Evolutionary conservation across 2,797 vertebrate species (phyloP), one percentile per base, ranked within the genome.

Genomic region (Neosilurus hyrtlii): DNA sequence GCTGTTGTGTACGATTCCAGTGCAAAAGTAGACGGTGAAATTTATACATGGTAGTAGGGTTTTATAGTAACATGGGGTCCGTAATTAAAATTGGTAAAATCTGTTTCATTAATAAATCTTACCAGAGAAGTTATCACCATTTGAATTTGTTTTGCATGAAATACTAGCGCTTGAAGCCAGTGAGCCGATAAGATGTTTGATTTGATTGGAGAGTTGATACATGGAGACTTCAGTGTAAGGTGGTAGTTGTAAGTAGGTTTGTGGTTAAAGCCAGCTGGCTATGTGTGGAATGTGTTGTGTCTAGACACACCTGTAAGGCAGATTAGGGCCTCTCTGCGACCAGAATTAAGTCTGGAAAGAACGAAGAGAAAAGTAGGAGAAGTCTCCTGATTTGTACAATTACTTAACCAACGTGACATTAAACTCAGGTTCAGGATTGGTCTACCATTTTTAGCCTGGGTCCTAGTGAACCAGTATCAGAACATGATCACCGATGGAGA

Each of bases 261-360:
- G 18, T 83, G 81, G 80, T 85, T 74, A 66, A 80, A 83, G 87
- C 90, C 90, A 89, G 88, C 90, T 91, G 90, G 86, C 82, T 91
- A 91, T 89, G 90, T 89, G 76, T 89, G 91, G 92, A 94, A 94
- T 93, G 90, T 92, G 87, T 92, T 91, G 82, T 92, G 92, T 93
- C 87, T 88, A 56, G 90, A 91, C 93, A 92, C 87, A 92, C 88
- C 89, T 88, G 63, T 82, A 84, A 88, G 80, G 85, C 82, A 89
- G 91, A 89, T 93, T 88, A 91, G 90, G 89, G 84, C 84, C 82
- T 88, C 86, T 82, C 81, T 14, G 56, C 57, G 79, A 73, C 24
- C 80, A 86, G 67, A 82, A 7, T 68, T 79, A 77, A 67, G 56
- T 26, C 68, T 59, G 84, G 84, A 86, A 80, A 83, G 68, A 86